Evolutionary conservation across 2,797 vertebrate species (phyloP).

Genomic region (Gambelia wislizenii): DNA sequence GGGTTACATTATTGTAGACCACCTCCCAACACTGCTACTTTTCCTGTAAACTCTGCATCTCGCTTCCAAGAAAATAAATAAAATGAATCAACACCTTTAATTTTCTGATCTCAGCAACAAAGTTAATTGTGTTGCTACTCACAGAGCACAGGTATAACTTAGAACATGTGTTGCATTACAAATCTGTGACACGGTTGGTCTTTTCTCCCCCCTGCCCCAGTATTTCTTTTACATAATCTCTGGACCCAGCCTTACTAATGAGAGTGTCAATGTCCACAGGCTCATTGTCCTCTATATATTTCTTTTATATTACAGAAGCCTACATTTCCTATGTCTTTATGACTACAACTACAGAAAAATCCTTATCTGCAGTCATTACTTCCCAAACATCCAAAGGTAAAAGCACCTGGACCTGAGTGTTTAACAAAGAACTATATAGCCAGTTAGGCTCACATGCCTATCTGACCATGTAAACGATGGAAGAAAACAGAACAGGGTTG

Average conservation of each 20-base stretch:
- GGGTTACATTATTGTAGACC: neutral
- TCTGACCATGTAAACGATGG: neutral
- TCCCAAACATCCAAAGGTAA: no score
- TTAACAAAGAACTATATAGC: neutral
- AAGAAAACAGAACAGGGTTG: neutral
- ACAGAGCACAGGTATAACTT: neutral
- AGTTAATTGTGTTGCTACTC: neutral
- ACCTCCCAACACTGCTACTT: neutral
- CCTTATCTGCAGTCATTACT: no score
- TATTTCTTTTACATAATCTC: neutral
- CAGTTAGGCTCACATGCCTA: neutral
- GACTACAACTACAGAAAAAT: no score
- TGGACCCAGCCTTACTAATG: neutral
- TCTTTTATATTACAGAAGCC: no score
- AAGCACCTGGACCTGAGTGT: no score
- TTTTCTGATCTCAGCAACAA: neutral
- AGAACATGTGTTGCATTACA: no score
- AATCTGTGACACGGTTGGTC: no score
- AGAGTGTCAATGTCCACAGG: neutral
- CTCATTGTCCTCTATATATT: neutral
- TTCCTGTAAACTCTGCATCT: neutral
- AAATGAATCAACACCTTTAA: neutral
- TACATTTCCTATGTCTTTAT: neutral
- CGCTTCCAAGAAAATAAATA: neutral
- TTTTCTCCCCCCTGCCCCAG: no score